Evolutionary conservation across 2,888 invertebrate genomes (phyloP).

Genomic region (Drosophila imparisetae): DNA sequence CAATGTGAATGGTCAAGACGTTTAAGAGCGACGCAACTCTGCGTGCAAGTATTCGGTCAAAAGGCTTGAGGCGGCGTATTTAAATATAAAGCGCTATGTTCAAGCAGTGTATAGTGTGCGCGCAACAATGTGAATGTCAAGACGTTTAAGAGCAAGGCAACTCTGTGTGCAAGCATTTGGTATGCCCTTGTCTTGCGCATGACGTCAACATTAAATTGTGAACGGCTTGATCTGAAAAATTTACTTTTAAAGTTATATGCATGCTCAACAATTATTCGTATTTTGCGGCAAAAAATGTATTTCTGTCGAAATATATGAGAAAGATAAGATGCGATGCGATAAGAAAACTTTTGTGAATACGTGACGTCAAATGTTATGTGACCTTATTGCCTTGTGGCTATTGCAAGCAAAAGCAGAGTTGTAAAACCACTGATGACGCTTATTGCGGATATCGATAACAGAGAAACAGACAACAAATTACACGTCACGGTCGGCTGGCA

Average conservation of each 20-base stretch:
- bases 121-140: conserved; percentile 32
- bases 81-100: not conserved
- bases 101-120: not conserved
- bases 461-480: conserved; percentile 44
- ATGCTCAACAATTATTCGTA: not conserved
- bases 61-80: not conserved
- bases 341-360: not conserved
- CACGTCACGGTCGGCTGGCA: conserved; percentile 59
- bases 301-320: not conserved
- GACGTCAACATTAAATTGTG: conserved; percentile 13
- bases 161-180: not conserved
- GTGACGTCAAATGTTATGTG: conserved; percentile 10
- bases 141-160: not conserved
- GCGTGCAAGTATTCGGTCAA: not conserved
- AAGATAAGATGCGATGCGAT: not conserved
- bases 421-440: conserved; percentile 14
- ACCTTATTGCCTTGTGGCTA: conserved; percentile 12
- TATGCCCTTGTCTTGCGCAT: conserved; percentile 7
- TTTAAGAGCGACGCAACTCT: conserved; percentile 1
- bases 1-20: conserved; percentile 31
- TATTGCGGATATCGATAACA: conserved; percentile 40
- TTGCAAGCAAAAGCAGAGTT: conserved; percentile 24
- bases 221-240: not conserved
- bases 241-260: not conserved
- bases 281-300: not conserved